Evolutionary conservation across 2,113 vertebrate species (phyloP), one percentile per base, ranked within the genome.

Genomic region (Thryonomys swinderianus): DNA sequence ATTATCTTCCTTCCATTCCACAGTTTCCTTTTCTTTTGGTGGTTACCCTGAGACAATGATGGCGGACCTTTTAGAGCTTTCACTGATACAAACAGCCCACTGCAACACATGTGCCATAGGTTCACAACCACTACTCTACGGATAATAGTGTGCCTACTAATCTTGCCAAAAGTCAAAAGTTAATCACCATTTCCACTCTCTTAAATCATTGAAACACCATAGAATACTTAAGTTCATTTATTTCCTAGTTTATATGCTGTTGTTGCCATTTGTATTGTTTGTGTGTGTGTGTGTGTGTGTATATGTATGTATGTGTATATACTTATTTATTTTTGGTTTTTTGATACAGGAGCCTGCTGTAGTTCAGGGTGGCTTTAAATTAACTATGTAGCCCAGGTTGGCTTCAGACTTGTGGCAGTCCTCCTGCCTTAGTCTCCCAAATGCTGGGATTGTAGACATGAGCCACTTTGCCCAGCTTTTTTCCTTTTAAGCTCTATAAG

Each of bases 121-220:
- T 74, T 30, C 3, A 25, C 42, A 40, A 74, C 40, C 18, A 21
- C 66, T 10, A 3, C n/a, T 13, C 42, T 74, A 74, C 23, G 40
- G 86, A 92, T 73, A 79, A 73, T 27, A 78, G 9, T 21, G 23
- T 80, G 25, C 23, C 37, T 79, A 57, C 5, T 51, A 94, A 83
- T 57, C 34, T 95, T 90, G 81, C 64, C 78, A 88, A 74, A 85
- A 96, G 40, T 80, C 40, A 90, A 74, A 92, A 83, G 40, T 61
- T 89, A 69, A 57, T 74, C n/a, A 88, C 17, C 13, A 64, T 85
- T 85, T 91, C 78, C n/a, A 48, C 13, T 88, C 9, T 80, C 14
- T 13, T 55, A 30, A 74, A 74, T 67, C 71, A 62, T 64, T 57
- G 13, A 94, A 64, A 16, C 18, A 66, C 74, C 42, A 37, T 48